Conservation (phyloP, 2,113 vertebrate species). For the Tychaedon coryphoeus region DNA sequence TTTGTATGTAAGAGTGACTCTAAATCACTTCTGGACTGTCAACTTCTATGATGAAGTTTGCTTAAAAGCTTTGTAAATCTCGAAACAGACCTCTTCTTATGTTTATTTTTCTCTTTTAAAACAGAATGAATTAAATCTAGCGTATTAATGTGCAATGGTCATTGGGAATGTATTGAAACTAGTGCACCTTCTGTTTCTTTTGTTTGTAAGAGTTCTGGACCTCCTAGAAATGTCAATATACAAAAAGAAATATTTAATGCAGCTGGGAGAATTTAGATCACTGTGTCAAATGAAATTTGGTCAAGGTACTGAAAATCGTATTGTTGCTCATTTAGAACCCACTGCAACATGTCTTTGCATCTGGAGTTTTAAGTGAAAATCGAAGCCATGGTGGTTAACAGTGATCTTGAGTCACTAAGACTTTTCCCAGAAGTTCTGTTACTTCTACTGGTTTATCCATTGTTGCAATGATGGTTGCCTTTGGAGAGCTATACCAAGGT, state of each 20-base stretch:
- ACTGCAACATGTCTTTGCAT: not conserved
- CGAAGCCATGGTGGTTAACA: not conserved
- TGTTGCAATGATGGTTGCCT: not conserved
- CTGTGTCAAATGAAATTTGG: not conserved
- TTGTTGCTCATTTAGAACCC: not conserved
- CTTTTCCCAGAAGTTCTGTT: not conserved
- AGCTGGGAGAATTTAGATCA: not conserved
- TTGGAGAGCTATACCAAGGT: not conserved
- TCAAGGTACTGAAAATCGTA: not conserved
- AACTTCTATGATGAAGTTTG: not conserved
- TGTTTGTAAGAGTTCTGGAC: not conserved
- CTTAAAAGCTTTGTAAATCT: not conserved
- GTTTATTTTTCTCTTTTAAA: not conserved
- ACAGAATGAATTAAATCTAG: not conserved
- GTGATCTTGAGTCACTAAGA: not conserved
- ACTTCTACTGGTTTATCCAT: not conserved
- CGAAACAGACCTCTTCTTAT: not conserved
- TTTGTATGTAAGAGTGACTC: not conserved
- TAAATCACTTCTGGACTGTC: not conserved
- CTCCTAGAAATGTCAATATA: not conserved
- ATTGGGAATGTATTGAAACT: not conserved
- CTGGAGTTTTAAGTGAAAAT: not conserved
- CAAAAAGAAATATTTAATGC: not conserved
- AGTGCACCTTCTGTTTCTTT: not conserved
- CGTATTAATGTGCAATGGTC: not conserved